Percentiles rank a stretch among this genome's conserved stretches.
These are phyloP conservation scores for Mythimna impura DNA, from an alignment of 2,888 invertebrate genomes.

Conservation along the genomic window DNA sequence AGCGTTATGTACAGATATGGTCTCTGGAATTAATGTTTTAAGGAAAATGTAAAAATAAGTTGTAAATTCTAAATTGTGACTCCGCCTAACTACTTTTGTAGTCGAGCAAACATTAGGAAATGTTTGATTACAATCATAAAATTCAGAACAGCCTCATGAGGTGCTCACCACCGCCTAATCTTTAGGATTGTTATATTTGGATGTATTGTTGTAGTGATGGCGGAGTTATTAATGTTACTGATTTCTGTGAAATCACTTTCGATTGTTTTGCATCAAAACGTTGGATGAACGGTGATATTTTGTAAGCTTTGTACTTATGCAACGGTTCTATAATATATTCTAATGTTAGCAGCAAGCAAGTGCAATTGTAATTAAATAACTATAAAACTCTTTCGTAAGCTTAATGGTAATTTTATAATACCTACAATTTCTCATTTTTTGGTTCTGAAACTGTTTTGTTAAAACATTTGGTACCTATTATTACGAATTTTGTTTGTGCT, in stretches of 20 bases:
- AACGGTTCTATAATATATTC: slow-evolving; percentile 27
- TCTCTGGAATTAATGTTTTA: slow-evolving; percentile 31
- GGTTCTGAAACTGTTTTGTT: not conserved
- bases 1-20: slow-evolving; percentile 51
- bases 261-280: slow-evolving; percentile 87
- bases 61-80: slow-evolving; percentile 52
- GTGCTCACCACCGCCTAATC: not conserved
- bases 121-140: not conserved
- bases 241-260: slow-evolving; percentile 83
- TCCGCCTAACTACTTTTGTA: slow-evolving; percentile 21
- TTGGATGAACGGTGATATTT: slow-evolving; percentile 70
- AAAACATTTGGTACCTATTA: not conserved
- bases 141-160: not conserved
- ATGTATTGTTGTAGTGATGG: not conserved
- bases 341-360: slow-evolving; percentile 34
- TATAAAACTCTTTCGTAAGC: slow-evolving; percentile 4
- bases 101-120: not conserved
- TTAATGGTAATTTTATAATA: not conserved
- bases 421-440: not conserved
- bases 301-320: slow-evolving; percentile 59
- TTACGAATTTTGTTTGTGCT: slow-evolving; percentile 8
- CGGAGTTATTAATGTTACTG: slow-evolving; percentile 55
- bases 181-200: not conserved
- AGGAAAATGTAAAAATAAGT: slow-evolving; percentile 34
- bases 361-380: slow-evolving; percentile 43